Percentiles rank a stretch among this genome's conserved stretches.
Evolutionary conservation across 1,140 invertebrate species (phyloP).

Genomic region (Mycetomoellerius zeteki): DNA sequence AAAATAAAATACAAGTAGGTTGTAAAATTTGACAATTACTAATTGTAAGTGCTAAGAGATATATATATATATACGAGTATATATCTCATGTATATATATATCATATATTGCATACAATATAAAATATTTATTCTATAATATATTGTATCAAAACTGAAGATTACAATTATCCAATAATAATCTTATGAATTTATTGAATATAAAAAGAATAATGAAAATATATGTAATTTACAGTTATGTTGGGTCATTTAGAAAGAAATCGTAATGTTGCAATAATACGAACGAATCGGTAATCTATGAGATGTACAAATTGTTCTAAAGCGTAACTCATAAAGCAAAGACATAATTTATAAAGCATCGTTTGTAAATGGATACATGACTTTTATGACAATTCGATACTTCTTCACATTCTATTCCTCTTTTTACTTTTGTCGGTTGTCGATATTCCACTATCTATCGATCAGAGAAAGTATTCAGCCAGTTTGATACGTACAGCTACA

Average conservation of each 20-base stretch:
- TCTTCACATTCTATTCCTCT: neutral
- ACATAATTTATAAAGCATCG: no score
- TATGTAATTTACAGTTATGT: neutral
- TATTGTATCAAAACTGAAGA: neutral
- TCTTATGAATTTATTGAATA: neutral
- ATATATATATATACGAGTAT: no score
- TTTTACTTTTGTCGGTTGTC: neutral
- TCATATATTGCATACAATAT: neutral
- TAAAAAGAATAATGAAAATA: neutral
- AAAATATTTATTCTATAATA: neutral
- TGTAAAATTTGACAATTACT: neutral
- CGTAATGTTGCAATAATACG: neutral
- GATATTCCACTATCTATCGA: constrained; percentile 21
- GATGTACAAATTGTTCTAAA: neutral
- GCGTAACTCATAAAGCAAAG: no score
- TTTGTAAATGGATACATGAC: neutral
- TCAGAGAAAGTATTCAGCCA: constrained; percentile 1
- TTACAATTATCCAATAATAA: neutral
- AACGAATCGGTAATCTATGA: neutral
- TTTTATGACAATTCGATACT: neutral
- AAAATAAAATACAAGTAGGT: no score
- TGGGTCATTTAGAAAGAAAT: neutral
- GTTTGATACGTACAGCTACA: neutral
- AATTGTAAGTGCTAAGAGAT: neutral
- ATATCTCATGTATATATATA: neutral